phyloP scores from a whole-genome alignment of 2,113 vertebrate species.

The Chaetodon trifascialis region DNA sequence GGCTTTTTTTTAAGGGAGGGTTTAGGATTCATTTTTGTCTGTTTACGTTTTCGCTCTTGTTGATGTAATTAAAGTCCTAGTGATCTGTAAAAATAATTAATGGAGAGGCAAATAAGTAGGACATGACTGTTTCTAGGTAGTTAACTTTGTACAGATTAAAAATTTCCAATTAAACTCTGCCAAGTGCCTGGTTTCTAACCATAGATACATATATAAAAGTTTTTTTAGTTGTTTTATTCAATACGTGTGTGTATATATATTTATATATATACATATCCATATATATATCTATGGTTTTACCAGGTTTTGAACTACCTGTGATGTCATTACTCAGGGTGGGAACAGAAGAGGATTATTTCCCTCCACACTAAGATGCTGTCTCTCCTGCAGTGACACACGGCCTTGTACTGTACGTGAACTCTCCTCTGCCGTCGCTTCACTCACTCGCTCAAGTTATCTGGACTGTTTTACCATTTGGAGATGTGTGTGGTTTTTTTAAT shows the following conservation, averaged over 20 bases:
- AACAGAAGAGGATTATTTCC: slow-evolving; percentile 65
- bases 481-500: slow-evolving; percentile 26
- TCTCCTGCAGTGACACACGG: slow-evolving; percentile 66
- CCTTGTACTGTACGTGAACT: slow-evolving; percentile 52
- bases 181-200: slow-evolving; percentile 83
- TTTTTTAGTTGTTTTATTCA: slow-evolving; percentile 56
- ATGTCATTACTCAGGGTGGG: slow-evolving; percentile 75
- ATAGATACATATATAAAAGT: slow-evolving; percentile 82
- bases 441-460: slow-evolving; percentile 52
- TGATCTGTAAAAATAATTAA: slow-evolving; percentile 46
- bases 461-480: slow-evolving; percentile 41
- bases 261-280: slow-evolving; percentile 18
- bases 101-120: slow-evolving; percentile 22
- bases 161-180: slow-evolving; percentile 70
- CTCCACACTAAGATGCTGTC: slow-evolving; percentile 67
- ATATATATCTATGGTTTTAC: slow-evolving; percentile 82
- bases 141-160: slow-evolving; percentile 67
- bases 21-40: slow-evolving; percentile 19
- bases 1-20: slow-evolving; percentile 26
- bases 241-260: slow-evolving; percentile 5
- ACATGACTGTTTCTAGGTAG: slow-evolving; percentile 74
- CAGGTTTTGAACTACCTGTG: slow-evolving; percentile 79
- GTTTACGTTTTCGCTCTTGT: slow-evolving; percentile 16
- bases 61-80: slow-evolving; percentile 60
- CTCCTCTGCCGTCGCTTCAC: slow-evolving; percentile 36